These are phyloP conservation scores for Neolamprologus sp. DNA, from an alignment of 2,113 vertebrate genomes.

Conservation along the genomic window DNA sequence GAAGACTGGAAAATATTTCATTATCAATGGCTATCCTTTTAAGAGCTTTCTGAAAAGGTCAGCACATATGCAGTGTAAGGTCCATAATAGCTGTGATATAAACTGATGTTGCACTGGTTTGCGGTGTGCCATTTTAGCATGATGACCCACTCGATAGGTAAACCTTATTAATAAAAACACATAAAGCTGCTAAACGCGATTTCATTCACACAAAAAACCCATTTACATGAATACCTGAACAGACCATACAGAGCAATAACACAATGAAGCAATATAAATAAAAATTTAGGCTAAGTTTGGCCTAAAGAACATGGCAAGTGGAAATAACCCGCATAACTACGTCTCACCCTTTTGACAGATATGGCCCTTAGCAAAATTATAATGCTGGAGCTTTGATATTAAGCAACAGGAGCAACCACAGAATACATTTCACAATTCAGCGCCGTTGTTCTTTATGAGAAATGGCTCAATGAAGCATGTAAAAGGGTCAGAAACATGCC, in stretches of 20 bases:
- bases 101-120: not conserved
- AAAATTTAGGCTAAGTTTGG: not conserved
- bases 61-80: not conserved
- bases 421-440: not conserved
- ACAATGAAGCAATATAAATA: not conserved
- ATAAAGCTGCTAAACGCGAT: not conserved
- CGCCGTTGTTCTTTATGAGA: not conserved
- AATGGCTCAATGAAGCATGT: constrained; percentile 10
- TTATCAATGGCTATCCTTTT: constrained; percentile 39
- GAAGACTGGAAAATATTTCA: constrained; percentile 5
- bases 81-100: not conserved
- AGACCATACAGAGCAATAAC: not conserved
- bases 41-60: constrained; percentile 38
- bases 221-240: not conserved
- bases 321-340: not conserved
- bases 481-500: not conserved
- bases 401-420: not conserved
- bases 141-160: not conserved
- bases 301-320: not conserved
- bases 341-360: not conserved
- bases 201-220: not conserved
- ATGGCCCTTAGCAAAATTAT: not conserved
- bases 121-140: not conserved
- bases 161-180: not conserved
- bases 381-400: not conserved